Conservation (phyloP, 2,888 invertebrate species). For the Pinctada fucata region DNA sequence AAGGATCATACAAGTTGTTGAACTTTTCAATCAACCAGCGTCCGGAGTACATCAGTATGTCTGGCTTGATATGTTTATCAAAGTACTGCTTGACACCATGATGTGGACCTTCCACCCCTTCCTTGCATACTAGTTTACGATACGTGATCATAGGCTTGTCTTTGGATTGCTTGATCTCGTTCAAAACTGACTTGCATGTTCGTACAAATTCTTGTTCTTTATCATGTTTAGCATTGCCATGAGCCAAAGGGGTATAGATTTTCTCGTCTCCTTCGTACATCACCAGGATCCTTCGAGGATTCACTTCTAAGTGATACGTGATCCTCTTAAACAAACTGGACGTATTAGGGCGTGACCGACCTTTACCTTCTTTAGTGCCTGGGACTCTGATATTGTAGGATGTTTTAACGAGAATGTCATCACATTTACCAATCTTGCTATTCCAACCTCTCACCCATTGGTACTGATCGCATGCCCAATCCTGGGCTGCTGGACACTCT, state of each 20-base stretch:
- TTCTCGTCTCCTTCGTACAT: conserved; percentile 18
- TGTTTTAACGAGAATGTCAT: neutral
- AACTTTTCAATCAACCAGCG: conserved; percentile 15
- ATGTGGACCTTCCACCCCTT: too few relatives aligned
- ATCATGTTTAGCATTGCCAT: conserved; percentile 18
- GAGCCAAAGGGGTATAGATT: conserved; percentile 9
- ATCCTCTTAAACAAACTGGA: conserved; percentile 8
- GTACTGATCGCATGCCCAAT: neutral
- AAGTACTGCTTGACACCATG: neutral
- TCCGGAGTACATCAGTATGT: conserved; percentile 8
- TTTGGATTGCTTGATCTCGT: neutral
- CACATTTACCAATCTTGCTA: neutral
- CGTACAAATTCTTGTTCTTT: conserved; percentile 6
- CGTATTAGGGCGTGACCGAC: conserved; percentile 8
- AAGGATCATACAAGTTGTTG: conserved; percentile 10
- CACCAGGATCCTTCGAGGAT: conserved; percentile 1
- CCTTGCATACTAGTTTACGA: too few relatives aligned
- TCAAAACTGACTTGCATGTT: conserved; percentile 5
- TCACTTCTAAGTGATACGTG: neutral
- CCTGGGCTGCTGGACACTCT: neutral
- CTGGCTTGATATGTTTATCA: conserved; percentile 8
- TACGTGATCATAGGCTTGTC: conserved; percentile 7
- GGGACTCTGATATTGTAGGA: conserved; percentile 9
- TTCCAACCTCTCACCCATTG: neutral
- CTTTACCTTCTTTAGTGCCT: conserved; percentile 13